Conservation (phyloP, 2,888 invertebrate species). For the Drosophila austrosaltans region DNA sequence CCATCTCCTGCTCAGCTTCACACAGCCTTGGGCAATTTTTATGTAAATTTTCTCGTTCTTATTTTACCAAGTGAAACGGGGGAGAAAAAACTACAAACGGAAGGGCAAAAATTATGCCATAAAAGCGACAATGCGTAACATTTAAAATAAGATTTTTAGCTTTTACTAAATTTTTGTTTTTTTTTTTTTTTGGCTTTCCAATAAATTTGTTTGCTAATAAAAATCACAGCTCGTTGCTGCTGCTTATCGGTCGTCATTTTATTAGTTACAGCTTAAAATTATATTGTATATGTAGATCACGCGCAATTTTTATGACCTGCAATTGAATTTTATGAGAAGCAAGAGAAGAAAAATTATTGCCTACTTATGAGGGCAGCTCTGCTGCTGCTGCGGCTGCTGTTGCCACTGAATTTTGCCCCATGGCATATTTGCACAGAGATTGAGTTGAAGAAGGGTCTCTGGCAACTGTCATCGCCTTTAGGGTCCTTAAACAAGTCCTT, state of each 20-base stretch:
- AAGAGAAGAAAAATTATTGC: constrained; percentile 47
- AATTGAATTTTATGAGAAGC: constrained; percentile 73
- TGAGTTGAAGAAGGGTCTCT: constrained; percentile 14
- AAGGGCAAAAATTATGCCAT: constrained; percentile 57
- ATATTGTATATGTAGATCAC: constrained; percentile 59
- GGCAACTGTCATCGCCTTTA: constrained; percentile 31
- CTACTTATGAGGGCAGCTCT: constrained; percentile 58
- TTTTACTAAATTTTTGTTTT: constrained; percentile 11
- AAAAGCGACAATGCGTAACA: constrained; percentile 61
- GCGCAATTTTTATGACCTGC: constrained; percentile 68
- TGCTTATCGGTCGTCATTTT: constrained; percentile 61
- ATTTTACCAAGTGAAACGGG: constrained; percentile 3
- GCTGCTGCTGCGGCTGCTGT: too few relatives aligned
- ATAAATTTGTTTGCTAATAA: constrained; percentile 55
- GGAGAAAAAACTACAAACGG: constrained; percentile 56
- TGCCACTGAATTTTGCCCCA: constrained; percentile 2
- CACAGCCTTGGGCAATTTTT: constrained; percentile 39
- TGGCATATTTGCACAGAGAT: constrained; percentile 51
- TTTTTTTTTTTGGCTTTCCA: constrained; percentile 14
- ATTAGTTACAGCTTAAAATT: constrained; percentile 75
- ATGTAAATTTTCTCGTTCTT: constrained; percentile 35
- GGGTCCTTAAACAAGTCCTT: constrained; percentile 23
- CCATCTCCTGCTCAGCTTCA: too few relatives aligned
- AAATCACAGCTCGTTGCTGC: constrained; percentile 64
- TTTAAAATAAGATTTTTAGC: constrained; percentile 64